A percentile compares a stretch with the other conserved stretches of the same genome.
phyloP scores from a whole-genome alignment of 2,797 vertebrate genomes.

The Lindbergichthys nudifrons region DNA sequence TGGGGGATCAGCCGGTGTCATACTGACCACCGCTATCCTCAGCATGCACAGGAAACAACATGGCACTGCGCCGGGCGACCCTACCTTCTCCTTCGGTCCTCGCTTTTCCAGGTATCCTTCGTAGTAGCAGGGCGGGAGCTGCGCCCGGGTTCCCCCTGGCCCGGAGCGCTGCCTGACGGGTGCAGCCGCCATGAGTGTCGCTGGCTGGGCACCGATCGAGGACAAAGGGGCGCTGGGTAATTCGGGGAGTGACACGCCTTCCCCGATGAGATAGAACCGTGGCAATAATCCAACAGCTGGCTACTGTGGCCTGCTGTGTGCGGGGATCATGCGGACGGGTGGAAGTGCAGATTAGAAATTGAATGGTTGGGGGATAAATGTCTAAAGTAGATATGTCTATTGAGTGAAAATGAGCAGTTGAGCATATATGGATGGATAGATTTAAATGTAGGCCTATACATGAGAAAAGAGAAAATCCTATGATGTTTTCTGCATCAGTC shows the following conservation, averaged over 20 bases:
- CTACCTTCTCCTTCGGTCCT: constrained; percentile 86
- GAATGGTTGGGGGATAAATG: constrained; percentile 21
- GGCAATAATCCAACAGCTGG: constrained; percentile 78
- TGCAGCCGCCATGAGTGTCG: constrained; percentile 86
- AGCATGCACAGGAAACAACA: constrained; percentile 45
- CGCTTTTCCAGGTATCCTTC: constrained; percentile 91
- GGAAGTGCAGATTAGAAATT: constrained; percentile 37
- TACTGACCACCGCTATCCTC: constrained; percentile 28
- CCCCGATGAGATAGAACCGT: constrained; percentile 75
- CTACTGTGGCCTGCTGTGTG: constrained; percentile 63
- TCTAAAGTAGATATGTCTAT: constrained; percentile 4
- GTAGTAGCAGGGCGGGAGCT: constrained; percentile 86
- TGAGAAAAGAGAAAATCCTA: not conserved
- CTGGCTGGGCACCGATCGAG: constrained; percentile 79
- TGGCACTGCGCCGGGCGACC: constrained; percentile 29
- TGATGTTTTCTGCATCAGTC: not conserved
- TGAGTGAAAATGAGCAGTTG: constrained; percentile 1
- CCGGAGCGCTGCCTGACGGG: constrained; percentile 81
- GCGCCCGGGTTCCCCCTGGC: constrained; percentile 75
- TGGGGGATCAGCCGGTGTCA: constrained; percentile 54
- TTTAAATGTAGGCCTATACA: not conserved
- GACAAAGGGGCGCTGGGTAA: constrained; percentile 84
- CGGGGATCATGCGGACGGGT: constrained; percentile 48
- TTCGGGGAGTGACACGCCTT: constrained; percentile 84
- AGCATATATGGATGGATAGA: not conserved